A percentile compares a stretch with the other conserved stretches of the same genome.
phyloP scores from a whole-genome alignment of 64 coral and sea anemone species.

The Catalaphyllia jardinei region DNA sequence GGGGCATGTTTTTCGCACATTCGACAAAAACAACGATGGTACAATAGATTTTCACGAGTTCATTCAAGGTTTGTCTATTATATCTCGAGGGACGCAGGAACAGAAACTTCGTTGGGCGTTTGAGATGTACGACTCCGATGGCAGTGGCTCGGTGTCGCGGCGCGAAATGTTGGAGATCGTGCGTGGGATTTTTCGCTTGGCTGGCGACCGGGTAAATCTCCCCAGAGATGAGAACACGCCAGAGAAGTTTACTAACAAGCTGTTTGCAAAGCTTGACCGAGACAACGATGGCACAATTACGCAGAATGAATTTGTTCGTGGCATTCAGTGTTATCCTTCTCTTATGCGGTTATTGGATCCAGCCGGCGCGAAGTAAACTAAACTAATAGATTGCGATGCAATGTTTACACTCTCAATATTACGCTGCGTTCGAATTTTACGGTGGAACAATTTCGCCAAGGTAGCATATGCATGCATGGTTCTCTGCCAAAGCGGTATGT shows the following conservation, averaged over 20 bases:
- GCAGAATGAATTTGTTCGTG: slow-evolving; percentile 82
- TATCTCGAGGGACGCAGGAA: slow-evolving; percentile 77
- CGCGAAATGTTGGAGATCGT: slow-evolving; percentile 93
- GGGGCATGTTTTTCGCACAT: slow-evolving; percentile 91
- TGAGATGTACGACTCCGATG: slow-evolving; percentile 90
- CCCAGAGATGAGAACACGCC: slow-evolving; percentile 92
- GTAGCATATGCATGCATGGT: background rate
- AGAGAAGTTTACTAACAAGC: slow-evolving; percentile 91
- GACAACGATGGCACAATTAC: slow-evolving; percentile 89
- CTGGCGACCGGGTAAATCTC: slow-evolving; percentile 73
- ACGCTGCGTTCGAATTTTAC: slow-evolving; percentile 24
- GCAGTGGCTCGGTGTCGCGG: slow-evolving; percentile 70
- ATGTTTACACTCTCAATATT: slow-evolving; percentile 38
- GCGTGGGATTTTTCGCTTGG: slow-evolving; percentile 80
- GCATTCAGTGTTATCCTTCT: slow-evolving; percentile 83
- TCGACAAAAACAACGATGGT: slow-evolving; percentile 91
- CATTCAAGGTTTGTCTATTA: slow-evolving; percentile 84
- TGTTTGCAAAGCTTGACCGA: slow-evolving; percentile 82
- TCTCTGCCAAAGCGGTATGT: background rate
- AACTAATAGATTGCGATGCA: background rate
- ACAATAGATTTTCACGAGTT: slow-evolving; percentile 93
- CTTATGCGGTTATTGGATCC: slow-evolving; percentile 92
- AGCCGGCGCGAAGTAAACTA: slow-evolving; percentile 44
- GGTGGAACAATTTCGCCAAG: background rate
- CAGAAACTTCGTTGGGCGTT: slow-evolving; percentile 92